Conservation (phyloP, 2,113 vertebrate genomes). For the Trinectes maculatus region DNA sequence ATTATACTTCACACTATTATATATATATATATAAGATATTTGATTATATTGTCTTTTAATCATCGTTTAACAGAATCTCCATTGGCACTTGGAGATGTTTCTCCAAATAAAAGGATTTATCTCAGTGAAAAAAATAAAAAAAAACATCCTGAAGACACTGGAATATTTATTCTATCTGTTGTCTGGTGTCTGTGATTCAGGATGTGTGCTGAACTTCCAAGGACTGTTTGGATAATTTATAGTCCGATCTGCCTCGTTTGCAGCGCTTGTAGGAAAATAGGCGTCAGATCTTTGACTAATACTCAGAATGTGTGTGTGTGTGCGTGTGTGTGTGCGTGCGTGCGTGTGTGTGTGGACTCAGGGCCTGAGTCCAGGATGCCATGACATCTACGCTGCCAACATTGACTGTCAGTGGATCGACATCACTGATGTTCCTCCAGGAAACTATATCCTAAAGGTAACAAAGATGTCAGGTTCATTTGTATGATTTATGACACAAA, state of each 20-base stretch:
- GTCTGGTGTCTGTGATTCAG: conserved; percentile 42
- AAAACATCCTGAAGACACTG: conserved; percentile 11
- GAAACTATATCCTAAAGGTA: conserved; percentile 86
- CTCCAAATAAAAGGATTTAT: background rate
- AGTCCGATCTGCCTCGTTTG: conserved; percentile 28
- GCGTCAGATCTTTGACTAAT: conserved; percentile 2
- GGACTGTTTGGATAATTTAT: conserved; percentile 38
- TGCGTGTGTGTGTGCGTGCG: no score
- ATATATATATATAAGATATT: no score
- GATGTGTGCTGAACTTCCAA: conserved; percentile 18
- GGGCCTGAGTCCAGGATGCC: conserved; percentile 87
- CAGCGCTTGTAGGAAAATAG: conserved; percentile 35
- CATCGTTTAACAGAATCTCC: no score
- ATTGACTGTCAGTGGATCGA: conserved; percentile 91
- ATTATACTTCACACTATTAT: no score
- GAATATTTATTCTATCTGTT: conserved; percentile 47
- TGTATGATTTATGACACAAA: background rate
- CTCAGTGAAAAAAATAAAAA: conserved; percentile 7
- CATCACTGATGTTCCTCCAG: conserved; percentile 87
- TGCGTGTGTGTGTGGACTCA: conserved; percentile 51
- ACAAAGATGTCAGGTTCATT: background rate
- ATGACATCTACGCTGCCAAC: conserved; percentile 87
- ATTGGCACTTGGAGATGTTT: no score
- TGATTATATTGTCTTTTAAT: no score
- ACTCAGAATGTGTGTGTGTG: no score